phyloP scores from a whole-genome alignment of 2,888 invertebrate species.

The Embidobia sp. region DNA sequence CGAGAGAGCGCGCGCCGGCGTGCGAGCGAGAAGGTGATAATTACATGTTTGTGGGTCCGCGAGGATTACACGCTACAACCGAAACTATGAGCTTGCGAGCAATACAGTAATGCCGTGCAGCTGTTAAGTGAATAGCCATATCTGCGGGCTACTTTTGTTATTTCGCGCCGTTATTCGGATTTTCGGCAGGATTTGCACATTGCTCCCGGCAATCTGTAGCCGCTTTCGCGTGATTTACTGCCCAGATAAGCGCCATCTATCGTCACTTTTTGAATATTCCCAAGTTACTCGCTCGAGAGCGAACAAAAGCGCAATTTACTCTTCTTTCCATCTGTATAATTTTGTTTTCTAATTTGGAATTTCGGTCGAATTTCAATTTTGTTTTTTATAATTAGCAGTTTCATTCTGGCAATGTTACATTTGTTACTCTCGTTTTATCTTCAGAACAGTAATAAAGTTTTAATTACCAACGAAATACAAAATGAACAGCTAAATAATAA shows the following conservation, averaged over 20 bases:
- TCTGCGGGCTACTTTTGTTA: slow-evolving; percentile 45
- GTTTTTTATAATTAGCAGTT: no score
- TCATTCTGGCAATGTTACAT: no score
- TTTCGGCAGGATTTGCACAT: slow-evolving; percentile 35
- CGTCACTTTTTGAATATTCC: background rate
- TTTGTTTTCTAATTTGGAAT: no score
- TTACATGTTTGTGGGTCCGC: slow-evolving; percentile 81
- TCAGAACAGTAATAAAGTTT: no score
- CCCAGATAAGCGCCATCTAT: slow-evolving; percentile 1
- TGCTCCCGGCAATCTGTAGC: background rate
- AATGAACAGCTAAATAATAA: no score
- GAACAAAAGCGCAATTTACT: no score
- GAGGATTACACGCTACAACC: slow-evolving; percentile 80
- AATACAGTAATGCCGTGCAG: slow-evolving; percentile 54
- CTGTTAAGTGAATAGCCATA: slow-evolving; percentile 61
- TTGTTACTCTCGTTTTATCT: no score
- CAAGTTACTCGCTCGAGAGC: slow-evolving; percentile 5
- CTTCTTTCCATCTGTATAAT: no score
- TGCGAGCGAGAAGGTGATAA: slow-evolving; percentile 79
- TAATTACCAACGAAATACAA: no score
- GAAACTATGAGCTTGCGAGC: slow-evolving; percentile 78
- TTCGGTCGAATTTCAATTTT: no score
- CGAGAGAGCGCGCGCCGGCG: slow-evolving; percentile 45
- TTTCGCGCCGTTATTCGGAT: slow-evolving; percentile 31
- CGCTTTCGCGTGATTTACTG: background rate